Percentiles rank a stretch among this genome's conserved stretches.
These are phyloP conservation scores for Nematolebias whitei DNA, from an alignment of 2,113 vertebrate genomes.

Conservation along the genomic window DNA sequence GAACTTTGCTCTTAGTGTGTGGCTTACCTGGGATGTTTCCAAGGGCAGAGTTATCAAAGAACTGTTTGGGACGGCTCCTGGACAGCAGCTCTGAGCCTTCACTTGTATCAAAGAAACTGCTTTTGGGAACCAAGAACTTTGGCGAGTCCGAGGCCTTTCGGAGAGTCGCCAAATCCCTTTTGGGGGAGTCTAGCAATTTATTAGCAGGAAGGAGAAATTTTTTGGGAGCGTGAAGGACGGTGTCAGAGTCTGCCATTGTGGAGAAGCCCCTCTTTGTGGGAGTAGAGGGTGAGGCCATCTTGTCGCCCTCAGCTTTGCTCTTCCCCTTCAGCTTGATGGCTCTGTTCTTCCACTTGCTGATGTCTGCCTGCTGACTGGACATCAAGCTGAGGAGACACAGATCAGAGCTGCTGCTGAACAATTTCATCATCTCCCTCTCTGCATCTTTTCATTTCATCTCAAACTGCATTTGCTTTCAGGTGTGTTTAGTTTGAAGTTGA, in stretches of 20 bases:
- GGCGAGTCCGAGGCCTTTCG: conserved; percentile 36
- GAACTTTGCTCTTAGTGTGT: background rate
- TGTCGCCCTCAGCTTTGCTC: conserved; percentile 36
- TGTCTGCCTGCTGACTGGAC: conserved; percentile 69
- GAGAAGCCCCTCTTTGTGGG: conserved; percentile 59
- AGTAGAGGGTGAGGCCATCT: conserved; percentile 41
- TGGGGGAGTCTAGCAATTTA: conserved; percentile 20
- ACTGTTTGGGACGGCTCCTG: conserved; percentile 63
- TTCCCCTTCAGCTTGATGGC: conserved; percentile 71
- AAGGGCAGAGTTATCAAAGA: conserved; percentile 80
- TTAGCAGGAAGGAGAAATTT: conserved; percentile 27
- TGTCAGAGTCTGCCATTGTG: conserved; percentile 3
- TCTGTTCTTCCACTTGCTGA: conserved; percentile 75
- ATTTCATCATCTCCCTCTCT: background rate
- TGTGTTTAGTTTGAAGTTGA: too few relatives aligned
- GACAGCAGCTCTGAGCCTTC: conserved; percentile 31
- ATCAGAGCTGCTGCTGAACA: background rate
- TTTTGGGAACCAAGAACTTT: conserved; percentile 61
- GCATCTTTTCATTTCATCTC: background rate
- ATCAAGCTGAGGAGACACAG: conserved; percentile 59
- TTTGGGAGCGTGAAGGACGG: conserved; percentile 61
- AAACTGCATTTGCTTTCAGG: too few relatives aligned
- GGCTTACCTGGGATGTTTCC: conserved; percentile 68
- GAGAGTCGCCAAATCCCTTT: conserved; percentile 22
- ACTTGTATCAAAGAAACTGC: conserved; percentile 66